Evolutionary conservation across 2,888 invertebrate species (phyloP).

Genomic region (Cheilosia impressa): DNA sequence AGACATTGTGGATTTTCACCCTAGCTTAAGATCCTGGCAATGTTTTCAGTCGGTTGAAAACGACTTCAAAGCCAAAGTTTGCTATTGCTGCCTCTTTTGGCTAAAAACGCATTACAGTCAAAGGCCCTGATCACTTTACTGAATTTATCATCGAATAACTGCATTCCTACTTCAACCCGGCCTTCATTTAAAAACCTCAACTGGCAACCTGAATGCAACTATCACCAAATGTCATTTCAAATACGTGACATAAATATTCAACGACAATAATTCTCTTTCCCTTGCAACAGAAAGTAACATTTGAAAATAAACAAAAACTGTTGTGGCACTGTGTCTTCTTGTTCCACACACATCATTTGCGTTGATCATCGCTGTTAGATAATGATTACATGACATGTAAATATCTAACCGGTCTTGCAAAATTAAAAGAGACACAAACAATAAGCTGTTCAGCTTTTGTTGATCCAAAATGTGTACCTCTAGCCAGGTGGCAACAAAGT

Average conservation of each 20-base stretch:
- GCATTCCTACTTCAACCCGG: too few species aligned
- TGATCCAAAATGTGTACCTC: conserved; percentile 8
- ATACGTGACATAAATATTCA: conserved; percentile 25
- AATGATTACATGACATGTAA: conserved; percentile 66
- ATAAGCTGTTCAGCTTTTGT: conserved; percentile 9
- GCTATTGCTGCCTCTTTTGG: too few species aligned
- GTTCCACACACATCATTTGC: conserved; percentile 43
- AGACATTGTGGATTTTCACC: too few species aligned
- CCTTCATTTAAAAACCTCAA: too few species aligned
- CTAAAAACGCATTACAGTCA: too few species aligned
- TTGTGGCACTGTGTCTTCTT: not conserved
- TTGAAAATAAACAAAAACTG: conserved; percentile 39
- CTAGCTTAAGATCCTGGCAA: too few species aligned
- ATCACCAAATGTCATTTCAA: too few species aligned
- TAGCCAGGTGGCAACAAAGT: not conserved
- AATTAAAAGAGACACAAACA: conserved; percentile 36
- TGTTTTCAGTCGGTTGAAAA: too few species aligned
- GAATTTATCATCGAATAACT: too few species aligned
- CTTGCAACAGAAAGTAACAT: conserved; percentile 15
- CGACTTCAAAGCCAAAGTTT: too few species aligned
- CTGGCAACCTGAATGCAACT: too few species aligned
- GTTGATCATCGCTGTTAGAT: conserved; percentile 49
- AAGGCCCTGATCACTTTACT: too few species aligned
- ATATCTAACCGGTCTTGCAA: conserved; percentile 56
- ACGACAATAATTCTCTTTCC: not conserved